These are phyloP conservation scores for Chrysopa pallens DNA, from an alignment of 1,140 invertebrate species.

Conservation along the genomic window DNA sequence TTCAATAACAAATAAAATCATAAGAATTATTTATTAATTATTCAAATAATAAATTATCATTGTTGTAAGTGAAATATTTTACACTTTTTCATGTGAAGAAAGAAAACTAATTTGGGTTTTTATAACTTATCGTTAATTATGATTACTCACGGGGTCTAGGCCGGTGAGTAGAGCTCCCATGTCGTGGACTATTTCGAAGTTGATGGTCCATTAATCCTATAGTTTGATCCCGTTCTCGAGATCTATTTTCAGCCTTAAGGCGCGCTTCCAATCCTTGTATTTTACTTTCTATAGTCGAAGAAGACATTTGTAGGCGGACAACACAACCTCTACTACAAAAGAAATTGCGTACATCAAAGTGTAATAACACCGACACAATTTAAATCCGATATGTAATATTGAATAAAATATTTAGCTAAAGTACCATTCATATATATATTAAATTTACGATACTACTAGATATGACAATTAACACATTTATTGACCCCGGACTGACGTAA, in stretches of 20 bases:
- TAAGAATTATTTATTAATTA: not conserved
- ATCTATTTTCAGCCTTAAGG: constrained; percentile 43
- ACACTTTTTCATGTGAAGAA: not conserved
- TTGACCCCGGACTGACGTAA: no score
- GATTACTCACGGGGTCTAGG: constrained; percentile 22
- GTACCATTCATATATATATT: no score
- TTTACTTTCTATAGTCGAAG: constrained; percentile 34
- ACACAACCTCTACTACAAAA: not conserved
- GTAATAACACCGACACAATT: no score
- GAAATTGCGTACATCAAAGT: not conserved
- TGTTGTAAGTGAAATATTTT: not conserved
- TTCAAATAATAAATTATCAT: not conserved
- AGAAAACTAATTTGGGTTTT: not conserved
- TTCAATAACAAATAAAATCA: not conserved
- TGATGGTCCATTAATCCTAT: not conserved
- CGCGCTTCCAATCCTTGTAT: constrained; percentile 42
- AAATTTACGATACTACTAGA: no score
- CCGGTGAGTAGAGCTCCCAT: constrained; percentile 14
- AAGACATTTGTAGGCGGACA: constrained; percentile 11
- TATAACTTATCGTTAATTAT: not conserved
- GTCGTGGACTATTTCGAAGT: not conserved
- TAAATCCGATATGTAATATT: no score
- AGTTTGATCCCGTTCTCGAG: constrained; percentile 8
- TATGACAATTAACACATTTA: no score
- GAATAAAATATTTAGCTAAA: no score